Evolutionary conservation across 1,140 invertebrate species (phyloP), one percentile per base, ranked within the genome.

Genomic region (Sminthurides bifidus): DNA sequence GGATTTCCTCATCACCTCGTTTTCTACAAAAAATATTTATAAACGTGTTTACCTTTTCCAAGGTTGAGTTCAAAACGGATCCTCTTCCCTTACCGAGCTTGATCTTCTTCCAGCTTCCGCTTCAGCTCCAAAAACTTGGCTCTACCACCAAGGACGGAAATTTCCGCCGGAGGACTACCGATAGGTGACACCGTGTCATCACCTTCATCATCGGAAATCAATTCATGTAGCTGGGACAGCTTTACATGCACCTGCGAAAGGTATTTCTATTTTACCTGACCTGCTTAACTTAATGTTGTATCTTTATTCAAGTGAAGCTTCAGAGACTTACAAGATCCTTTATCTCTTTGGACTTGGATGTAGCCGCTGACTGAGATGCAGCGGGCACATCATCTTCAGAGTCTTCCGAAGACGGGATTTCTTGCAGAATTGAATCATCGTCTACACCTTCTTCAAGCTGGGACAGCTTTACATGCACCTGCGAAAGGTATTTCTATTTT

Each of bases 21-120:
- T 23, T 19, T 21, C 14, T 4, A 31, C 23, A 31, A 29, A 31
- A 38, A 50, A 48, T 35, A 41, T 21, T 27, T 12, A 21, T 27
- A 54, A 29, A 3, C 3, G 21, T 8, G 49, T 12, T 17, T 12
- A 37, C 15, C 12, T 10, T n/a, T 21, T 19, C 29, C 2, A 37
- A 12, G 35, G 2, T 17, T 46, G n/a, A 48, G 17, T 5, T 24
- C 10, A 26, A 46, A 4, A 6, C 8, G 24, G 24, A 33, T 12
- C n/a, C 37, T 33, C 26, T 38, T 2, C 1, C 24, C 30, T 49
- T 52, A 52, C 52, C 50, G 50, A 19, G 46, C 52, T 29, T 61
- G 52, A 35, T 61, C 60, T 26, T 54, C 60, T 33, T 58, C 50
- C 8, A 61, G 29, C 33, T 61, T 58, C 37, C 46, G 26, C 29